A percentile compares a stretch with the other conserved stretches of the same genome.
phyloP scores from a whole-genome alignment of 1,140 invertebrate genomes.

The Andrena cerasifolii region DNA sequence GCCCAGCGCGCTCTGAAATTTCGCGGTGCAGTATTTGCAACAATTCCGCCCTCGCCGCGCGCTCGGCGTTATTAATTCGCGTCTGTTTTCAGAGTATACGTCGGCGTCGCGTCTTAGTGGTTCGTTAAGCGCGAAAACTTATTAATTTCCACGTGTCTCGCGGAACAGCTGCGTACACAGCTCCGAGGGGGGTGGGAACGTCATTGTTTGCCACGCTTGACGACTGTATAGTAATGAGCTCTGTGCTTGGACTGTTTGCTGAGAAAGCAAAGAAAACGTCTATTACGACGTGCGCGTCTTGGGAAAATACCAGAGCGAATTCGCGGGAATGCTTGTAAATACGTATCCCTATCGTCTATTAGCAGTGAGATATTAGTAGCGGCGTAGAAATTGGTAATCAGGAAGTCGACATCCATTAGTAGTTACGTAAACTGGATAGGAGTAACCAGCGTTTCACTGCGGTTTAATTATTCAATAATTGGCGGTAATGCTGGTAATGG shows the following conservation, averaged over 20 bases:
- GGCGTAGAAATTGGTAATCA: too few species aligned
- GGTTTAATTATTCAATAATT: too few species aligned
- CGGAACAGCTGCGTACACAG: background rate
- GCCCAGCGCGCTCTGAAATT: too few species aligned
- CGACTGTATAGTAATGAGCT: constrained; percentile 42
- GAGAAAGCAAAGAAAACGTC: constrained; percentile 41
- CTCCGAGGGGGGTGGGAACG: background rate
- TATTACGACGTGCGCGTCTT: constrained; percentile 14
- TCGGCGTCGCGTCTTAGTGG: constrained; percentile 7
- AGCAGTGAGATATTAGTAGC: too few species aligned
- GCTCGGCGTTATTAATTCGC: background rate
- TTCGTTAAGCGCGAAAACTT: constrained; percentile 44
- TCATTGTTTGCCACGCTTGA: constrained; percentile 38
- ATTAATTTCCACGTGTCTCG: constrained; percentile 20
- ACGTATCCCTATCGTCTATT: too few species aligned
- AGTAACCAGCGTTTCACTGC: too few species aligned
- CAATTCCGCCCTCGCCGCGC: too few species aligned
- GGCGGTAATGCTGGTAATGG: too few species aligned
- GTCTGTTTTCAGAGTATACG: constrained; percentile 33
- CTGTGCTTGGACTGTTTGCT: constrained; percentile 19
- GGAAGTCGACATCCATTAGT: too few species aligned
- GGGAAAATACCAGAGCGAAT: background rate
- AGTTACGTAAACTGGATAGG: too few species aligned
- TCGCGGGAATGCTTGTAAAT: too few species aligned
- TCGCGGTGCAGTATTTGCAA: background rate